Conservation (phyloP, 2,113 vertebrate species). For the Plotosus lineatus region DNA sequence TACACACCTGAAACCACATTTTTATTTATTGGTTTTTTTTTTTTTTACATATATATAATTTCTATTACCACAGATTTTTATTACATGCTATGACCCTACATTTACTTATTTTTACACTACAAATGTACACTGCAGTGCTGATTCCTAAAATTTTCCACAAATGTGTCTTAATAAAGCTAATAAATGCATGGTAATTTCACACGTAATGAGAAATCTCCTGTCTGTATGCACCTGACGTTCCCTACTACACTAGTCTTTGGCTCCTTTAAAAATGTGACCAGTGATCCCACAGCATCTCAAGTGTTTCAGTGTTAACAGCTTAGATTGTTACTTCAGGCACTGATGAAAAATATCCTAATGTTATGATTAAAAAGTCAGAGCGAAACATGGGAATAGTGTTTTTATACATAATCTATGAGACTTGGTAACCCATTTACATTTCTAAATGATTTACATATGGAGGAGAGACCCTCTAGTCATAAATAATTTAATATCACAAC, state of each 20-base stretch:
- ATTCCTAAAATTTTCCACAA: background rate
- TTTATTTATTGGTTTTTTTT: background rate
- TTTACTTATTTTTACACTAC: background rate
- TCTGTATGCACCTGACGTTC: background rate
- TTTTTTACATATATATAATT: background rate
- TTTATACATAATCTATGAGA: slow-evolving; percentile 78
- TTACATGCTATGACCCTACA: background rate
- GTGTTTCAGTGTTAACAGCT: slow-evolving; percentile 80
- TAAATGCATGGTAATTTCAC: background rate
- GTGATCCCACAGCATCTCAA: slow-evolving; percentile 83
- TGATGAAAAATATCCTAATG: slow-evolving; percentile 71
- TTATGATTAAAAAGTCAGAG: slow-evolving; percentile 69
- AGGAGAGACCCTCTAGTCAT: slow-evolving; percentile 77
- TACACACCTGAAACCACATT: too few relatives aligned
- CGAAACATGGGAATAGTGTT: slow-evolving; percentile 62
- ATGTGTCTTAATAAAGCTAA: background rate
- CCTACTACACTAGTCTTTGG: slow-evolving; percentile 68
- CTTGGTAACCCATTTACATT: slow-evolving; percentile 70
- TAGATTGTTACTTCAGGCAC: slow-evolving; percentile 85
- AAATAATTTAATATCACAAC: slow-evolving; percentile 81
- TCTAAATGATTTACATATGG: slow-evolving; percentile 83
- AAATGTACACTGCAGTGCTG: background rate
- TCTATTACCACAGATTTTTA: background rate
- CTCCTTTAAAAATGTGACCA: slow-evolving; percentile 83
- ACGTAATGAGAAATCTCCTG: background rate